phyloP scores from a whole-genome alignment of 2,888 invertebrate genomes.

The Parnassius mnemosyne region DNA sequence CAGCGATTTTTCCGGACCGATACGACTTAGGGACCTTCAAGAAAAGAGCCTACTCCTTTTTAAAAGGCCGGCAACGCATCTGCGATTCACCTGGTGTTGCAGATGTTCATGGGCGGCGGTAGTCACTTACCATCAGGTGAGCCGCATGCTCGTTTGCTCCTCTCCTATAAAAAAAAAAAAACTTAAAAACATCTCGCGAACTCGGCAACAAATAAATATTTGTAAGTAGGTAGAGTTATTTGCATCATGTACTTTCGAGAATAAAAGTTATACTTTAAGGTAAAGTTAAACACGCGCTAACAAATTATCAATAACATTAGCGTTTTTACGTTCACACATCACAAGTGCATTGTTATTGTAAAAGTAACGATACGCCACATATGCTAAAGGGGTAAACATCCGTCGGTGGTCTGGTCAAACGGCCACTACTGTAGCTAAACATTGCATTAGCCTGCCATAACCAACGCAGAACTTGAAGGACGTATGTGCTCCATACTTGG shows the following conservation, averaged over 20 bases:
- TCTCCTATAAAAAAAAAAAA: too few relatives aligned
- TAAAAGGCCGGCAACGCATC: too few relatives aligned
- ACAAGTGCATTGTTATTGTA: slow-evolving; percentile 56
- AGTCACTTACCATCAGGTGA: too few relatives aligned
- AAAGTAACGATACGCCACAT: slow-evolving; percentile 37
- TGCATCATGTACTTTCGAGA: neutral
- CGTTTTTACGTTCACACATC: slow-evolving; percentile 42
- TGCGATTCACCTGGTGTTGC: too few relatives aligned
- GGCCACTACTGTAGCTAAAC: slow-evolving; percentile 41
- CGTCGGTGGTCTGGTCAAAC: slow-evolving; percentile 62
- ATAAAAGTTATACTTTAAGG: neutral
- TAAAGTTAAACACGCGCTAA: neutral
- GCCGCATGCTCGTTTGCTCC: too few relatives aligned
- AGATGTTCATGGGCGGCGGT: too few relatives aligned
- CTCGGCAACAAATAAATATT: too few relatives aligned
- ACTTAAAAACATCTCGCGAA: too few relatives aligned
- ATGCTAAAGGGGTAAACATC: slow-evolving; percentile 61
- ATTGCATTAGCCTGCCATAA: slow-evolving; percentile 21
- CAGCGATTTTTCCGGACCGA: too few relatives aligned
- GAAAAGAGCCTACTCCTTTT: too few relatives aligned
- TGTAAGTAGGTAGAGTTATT: neutral
- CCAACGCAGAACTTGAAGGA: slow-evolving; percentile 35
- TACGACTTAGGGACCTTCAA: too few relatives aligned
- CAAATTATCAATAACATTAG: slow-evolving; percentile 15
- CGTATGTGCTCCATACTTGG: slow-evolving; percentile 33